Percentiles rank a stretch among this genome's conserved stretches.
phyloP scores from a whole-genome alignment of 2,888 invertebrate species.

The Pseudococcus viburni region DNA sequence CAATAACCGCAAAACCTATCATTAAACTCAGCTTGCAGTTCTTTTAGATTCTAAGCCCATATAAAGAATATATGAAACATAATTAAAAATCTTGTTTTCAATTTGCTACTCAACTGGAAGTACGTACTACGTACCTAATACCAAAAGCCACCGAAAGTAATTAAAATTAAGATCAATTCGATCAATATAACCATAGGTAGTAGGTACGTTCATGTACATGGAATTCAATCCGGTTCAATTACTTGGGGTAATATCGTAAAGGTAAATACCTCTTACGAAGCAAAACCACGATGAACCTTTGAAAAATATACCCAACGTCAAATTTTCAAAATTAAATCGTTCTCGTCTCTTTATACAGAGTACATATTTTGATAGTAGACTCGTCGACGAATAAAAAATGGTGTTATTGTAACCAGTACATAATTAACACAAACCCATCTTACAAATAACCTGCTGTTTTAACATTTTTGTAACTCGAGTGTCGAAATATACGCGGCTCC shows the following conservation, averaged over 20 bases:
- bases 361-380: neutral
- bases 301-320: too few relatives aligned
- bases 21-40: constrained; percentile 49
- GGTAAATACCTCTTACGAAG: neutral
- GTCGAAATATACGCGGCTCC: neutral
- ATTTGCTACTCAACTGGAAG: constrained; percentile 59
- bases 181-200: neutral
- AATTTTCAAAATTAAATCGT: neutral
- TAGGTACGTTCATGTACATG: neutral
- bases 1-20: constrained; percentile 55
- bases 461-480: neutral
- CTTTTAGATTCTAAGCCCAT: neutral
- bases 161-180: constrained; percentile 17
- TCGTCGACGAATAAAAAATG: neutral
- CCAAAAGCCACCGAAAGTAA: constrained; percentile 7
- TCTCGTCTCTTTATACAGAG: neutral
- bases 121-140: too few relatives aligned
- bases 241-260: neutral
- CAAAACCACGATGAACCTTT: too few relatives aligned
- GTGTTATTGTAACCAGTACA: neutral
- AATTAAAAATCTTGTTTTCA: constrained; percentile 62
- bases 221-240: constrained; percentile 26
- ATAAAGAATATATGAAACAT: constrained; percentile 2
- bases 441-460: constrained; percentile 11
- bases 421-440: neutral